These are phyloP conservation scores for Natrix natrix DNA, from an alignment of 2,797 vertebrate species.

Conservation along the genomic window DNA sequence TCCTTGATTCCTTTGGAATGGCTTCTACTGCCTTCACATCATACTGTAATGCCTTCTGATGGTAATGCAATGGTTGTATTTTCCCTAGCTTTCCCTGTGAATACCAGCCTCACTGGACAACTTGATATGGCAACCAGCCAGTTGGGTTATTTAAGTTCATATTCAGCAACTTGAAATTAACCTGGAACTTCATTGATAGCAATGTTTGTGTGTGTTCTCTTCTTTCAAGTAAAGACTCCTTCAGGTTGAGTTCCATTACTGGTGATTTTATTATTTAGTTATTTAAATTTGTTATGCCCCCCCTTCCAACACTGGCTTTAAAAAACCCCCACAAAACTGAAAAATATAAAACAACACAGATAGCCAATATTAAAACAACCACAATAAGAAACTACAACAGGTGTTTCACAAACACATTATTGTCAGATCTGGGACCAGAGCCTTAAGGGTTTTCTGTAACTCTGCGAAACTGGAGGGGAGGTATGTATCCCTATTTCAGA, in stretches of 20 bases:
- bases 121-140: not conserved
- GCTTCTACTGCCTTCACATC: not conserved
- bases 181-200: not conserved
- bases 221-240: not conserved
- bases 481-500: not conserved
- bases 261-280: not conserved
- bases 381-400: not conserved
- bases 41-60: not conserved
- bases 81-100: not conserved
- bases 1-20: too few relatives aligned
- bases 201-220: not conserved
- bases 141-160: not conserved
- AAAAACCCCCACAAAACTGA: not conserved
- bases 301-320: not conserved
- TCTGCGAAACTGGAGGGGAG: not conserved
- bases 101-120: not conserved
- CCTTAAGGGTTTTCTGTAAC: not conserved
- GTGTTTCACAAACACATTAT: not conserved
- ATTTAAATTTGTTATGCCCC: not conserved
- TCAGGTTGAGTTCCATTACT: not conserved
- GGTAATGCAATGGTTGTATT: not conserved
- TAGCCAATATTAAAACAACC: not conserved
- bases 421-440: not conserved
- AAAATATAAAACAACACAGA: not conserved
- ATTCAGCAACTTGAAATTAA: not conserved